Percentiles rank a stretch among this genome's conserved stretches.
Evolutionary conservation across 2,113 vertebrate genomes (phyloP).

Genomic region (Chionodraco myersi): DNA sequence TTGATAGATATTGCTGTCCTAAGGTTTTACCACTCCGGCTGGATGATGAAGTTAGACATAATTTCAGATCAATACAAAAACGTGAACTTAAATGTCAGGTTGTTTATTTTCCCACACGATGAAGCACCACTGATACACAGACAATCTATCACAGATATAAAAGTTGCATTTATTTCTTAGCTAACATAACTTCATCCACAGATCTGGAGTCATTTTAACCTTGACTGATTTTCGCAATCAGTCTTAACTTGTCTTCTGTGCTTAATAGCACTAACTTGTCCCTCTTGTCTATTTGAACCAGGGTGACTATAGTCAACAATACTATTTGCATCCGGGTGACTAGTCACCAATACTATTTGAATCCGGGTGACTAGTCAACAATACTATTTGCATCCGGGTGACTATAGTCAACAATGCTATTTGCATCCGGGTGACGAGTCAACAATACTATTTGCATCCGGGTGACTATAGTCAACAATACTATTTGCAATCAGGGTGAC

Average conservation of each 20-base stretch:
- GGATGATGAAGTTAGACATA: conserved; percentile 7
- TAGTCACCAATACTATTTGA: too few relatives aligned
- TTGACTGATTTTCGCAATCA: background rate
- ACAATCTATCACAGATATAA: background rate
- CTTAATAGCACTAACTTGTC: background rate
- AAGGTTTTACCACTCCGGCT: background rate
- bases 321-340: too few relatives aligned
- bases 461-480: too few relatives aligned
- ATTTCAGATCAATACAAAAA: conserved; percentile 33
- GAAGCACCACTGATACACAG: background rate
- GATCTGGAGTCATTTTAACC: too few relatives aligned
- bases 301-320: too few relatives aligned
- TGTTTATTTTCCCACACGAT: background rate
- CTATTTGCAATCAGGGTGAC: too few relatives aligned
- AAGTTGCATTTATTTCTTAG: background rate
- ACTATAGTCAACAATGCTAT: too few relatives aligned
- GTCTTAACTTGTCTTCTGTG: background rate
- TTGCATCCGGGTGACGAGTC: too few relatives aligned
- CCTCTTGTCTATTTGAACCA: background rate
- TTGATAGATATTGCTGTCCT: background rate
- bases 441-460: too few relatives aligned
- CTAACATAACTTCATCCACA: background rate
- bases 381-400: too few relatives aligned
- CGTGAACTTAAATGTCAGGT: too few relatives aligned
- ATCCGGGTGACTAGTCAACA: too few relatives aligned